Conservation (phyloP, 1,140 invertebrate species). For the Lepidurus arcticus region DNA sequence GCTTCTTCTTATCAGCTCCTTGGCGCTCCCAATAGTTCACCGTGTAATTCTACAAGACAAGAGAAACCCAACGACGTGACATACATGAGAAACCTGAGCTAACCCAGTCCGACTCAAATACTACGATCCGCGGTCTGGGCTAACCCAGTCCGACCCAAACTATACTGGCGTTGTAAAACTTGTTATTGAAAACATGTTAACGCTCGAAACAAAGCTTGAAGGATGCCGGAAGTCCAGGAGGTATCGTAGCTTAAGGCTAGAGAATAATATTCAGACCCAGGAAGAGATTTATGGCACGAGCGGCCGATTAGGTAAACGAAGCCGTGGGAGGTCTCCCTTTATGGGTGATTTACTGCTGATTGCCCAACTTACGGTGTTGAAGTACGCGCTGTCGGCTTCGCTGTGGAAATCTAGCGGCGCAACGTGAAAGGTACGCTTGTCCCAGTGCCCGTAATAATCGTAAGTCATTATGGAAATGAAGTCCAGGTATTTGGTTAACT, state of each 20-base stretch:
- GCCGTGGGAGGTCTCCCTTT: background rate
- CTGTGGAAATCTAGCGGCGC: slow-evolving; percentile 71
- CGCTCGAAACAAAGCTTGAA: too few relatives aligned
- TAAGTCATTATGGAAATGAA: slow-evolving; percentile 89
- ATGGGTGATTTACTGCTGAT: background rate
- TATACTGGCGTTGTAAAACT: background rate
- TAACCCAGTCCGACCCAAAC: too few relatives aligned
- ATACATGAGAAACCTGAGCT: background rate
- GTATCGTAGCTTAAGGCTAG: too few relatives aligned
- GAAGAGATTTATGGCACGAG: background rate
- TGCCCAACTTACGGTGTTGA: slow-evolving; percentile 55
- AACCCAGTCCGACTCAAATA: too few relatives aligned
- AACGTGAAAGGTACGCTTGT: slow-evolving; percentile 79
- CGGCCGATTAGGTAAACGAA: background rate
- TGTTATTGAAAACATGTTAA: background rate
- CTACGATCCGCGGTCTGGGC: too few relatives aligned
- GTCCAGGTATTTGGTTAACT: slow-evolving; percentile 63
- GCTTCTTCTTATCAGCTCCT: slow-evolving; percentile 68
- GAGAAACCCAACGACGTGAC: slow-evolving; percentile 33
- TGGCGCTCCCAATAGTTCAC: slow-evolving; percentile 79
- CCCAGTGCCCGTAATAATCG: slow-evolving; percentile 77
- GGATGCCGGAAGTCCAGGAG: too few relatives aligned
- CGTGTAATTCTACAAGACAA: slow-evolving; percentile 60
- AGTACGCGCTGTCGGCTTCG: slow-evolving; percentile 64
- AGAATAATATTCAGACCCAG: too few relatives aligned